Base-by-base conservation (phyloP, 2,797 vertebrate genomes). In the Aphelocoma californica region DNA sequence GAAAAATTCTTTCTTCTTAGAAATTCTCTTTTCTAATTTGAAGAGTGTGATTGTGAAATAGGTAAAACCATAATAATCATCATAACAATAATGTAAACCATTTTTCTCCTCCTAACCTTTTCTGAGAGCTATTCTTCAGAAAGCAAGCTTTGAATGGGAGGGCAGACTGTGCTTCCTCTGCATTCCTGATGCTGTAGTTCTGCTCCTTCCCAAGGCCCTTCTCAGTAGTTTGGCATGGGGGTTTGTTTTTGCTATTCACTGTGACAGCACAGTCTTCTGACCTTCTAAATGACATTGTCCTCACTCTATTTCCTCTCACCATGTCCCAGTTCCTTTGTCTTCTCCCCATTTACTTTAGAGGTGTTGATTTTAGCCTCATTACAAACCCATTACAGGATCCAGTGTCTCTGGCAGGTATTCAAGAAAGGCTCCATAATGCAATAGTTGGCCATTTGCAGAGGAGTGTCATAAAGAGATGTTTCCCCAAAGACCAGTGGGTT, bases 311-410 rank as follows among this genome's bases (percentile, higher is more conserved):
- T 95, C 58, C 42, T 92, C 44, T 90, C n/a, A 20, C 14, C 6
- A 20, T 42, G n/a, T 57, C 48, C 62, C n/a, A 60, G 51, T 56
- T 94, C 19, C 86, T 84, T 86, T 86, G 71, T 81, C 51, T 18
- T 72, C 40, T 86, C 91, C 51, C 40, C 12, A 16, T 47, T 89
- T 79, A 72, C 38, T 73, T 83, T 79, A 79, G 56, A 92, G 51
- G 62, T 81, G 80, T 81, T 86, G 70, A 77, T 92, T 95, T 92
- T 79, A 95, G 58, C 29, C 50, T 71, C 4, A 1, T 86, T 94
- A 89, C 40, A 88, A 92, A 92, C 67, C 75, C 42, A 47, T 82
- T 95, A 77, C 40, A 70, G 45, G 72, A 85, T 82, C 58, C 57
- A 58, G 64, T 56, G 54, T 81, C 75, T 3, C 29, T 92, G 75